Evolutionary conservation across 1,140 invertebrate species (phyloP).

Genomic region (Drosophila pachea): DNA sequence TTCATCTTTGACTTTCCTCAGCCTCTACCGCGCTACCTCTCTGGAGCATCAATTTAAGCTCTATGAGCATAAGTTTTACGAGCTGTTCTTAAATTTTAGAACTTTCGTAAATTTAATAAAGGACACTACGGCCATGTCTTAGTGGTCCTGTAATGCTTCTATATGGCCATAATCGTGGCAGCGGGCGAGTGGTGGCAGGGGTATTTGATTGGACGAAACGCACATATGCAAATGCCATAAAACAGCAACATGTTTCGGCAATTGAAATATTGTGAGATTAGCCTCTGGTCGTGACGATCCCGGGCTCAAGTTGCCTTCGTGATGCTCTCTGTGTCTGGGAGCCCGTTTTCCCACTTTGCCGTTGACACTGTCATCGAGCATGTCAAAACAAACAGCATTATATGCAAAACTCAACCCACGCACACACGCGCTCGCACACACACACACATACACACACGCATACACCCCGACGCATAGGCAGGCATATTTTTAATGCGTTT

Average conservation of each 20-base stretch:
- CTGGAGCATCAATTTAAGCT: background rate
- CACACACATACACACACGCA: background rate
- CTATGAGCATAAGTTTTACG: slow-evolving; percentile 2
- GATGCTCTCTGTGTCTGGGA: too few species aligned
- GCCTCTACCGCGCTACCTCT: too few species aligned
- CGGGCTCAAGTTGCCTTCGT: slow-evolving; percentile 29
- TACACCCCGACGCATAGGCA: slow-evolving; percentile 24
- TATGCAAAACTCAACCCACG: slow-evolving; percentile 61
- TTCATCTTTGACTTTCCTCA: too few species aligned
- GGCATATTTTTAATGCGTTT: slow-evolving; percentile 78
- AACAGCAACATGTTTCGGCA: slow-evolving; percentile 52
- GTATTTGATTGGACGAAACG: slow-evolving; percentile 31
- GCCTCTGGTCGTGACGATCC: slow-evolving; percentile 20
- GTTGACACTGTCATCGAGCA: slow-evolving; percentile 72
- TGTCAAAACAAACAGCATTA: slow-evolving; percentile 78
- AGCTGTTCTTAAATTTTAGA: background rate
- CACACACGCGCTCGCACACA: slow-evolving; percentile 12
- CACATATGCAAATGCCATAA: slow-evolving; percentile 56
- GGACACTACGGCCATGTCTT: slow-evolving; percentile 3
- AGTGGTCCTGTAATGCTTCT: slow-evolving; percentile 20
- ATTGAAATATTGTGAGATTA: slow-evolving; percentile 60
- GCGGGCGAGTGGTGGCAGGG: background rate
- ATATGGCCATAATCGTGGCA: slow-evolving; percentile 33
- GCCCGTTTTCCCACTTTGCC: slow-evolving; percentile 4
- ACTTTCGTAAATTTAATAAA: slow-evolving; percentile 29